Conservation (phyloP, 2,888 invertebrate genomes). For the Harpalus rufipes region DNA sequence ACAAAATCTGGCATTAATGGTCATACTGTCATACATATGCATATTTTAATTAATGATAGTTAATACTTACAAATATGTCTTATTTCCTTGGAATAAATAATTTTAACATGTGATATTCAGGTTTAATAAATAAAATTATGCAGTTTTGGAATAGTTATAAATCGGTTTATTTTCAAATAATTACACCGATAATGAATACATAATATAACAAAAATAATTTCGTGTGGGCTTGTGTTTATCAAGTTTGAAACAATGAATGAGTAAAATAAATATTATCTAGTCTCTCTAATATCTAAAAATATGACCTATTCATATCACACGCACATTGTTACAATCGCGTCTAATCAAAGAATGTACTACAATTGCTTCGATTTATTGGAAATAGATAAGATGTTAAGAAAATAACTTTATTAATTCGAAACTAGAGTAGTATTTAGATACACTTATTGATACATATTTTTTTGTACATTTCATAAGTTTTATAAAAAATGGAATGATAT, state of each 20-base stretch:
- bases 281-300: slow-evolving; percentile 60
- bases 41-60: too few relatives aligned
- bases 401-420: slow-evolving; percentile 63
- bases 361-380: slow-evolving; percentile 64
- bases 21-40: too few relatives aligned
- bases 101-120: not conserved
- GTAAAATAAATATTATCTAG: slow-evolving; percentile 57
- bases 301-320: slow-evolving; percentile 60
- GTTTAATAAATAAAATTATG: not conserved
- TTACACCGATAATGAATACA: slow-evolving; percentile 63
- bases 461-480: slow-evolving; percentile 45
- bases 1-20: too few relatives aligned
- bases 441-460: slow-evolving; percentile 52
- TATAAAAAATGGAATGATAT: slow-evolving; percentile 65
- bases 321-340: slow-evolving; percentile 51
- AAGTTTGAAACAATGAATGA: slow-evolving; percentile 50
- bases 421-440: slow-evolving; percentile 56
- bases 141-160: slow-evolving; percentile 53
- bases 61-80: too few relatives aligned
- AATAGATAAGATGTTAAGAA: slow-evolving; percentile 53
- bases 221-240: slow-evolving; percentile 22
- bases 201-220: slow-evolving; percentile 60
- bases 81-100: too few relatives aligned
- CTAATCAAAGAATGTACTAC: slow-evolving; percentile 53
- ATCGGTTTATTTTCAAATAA: slow-evolving; percentile 63